Percentiles rank a stretch among this genome's conserved stretches.
Evolutionary conservation across 1,140 invertebrate genomes (phyloP).

Genomic region (Heterodera schachtii): DNA sequence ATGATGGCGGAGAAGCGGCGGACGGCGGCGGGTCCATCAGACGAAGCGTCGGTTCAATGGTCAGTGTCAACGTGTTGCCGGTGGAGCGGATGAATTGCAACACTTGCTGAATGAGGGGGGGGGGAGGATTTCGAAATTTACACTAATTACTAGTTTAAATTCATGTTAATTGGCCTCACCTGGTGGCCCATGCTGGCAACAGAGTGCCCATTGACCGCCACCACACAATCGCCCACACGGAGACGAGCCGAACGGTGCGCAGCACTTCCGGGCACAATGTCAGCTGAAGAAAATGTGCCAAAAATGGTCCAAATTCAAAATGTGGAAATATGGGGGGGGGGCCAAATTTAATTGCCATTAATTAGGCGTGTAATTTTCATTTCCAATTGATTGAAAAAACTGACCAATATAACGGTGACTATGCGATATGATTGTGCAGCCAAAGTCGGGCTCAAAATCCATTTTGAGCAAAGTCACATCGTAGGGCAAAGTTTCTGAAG

Average conservation of each 20-base stretch:
- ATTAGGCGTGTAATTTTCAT: background rate
- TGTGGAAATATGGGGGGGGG: no score
- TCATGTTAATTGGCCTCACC: background rate
- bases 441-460: constrained; percentile 89
- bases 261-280: constrained; percentile 90
- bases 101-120: constrained; percentile 69
- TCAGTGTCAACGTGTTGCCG: constrained; percentile 55
- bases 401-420: constrained; percentile 90
- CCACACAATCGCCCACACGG: constrained; percentile 89
- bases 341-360: no score
- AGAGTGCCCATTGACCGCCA: constrained; percentile 89
- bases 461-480: constrained; percentile 84
- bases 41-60: constrained; percentile 53
- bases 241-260: constrained; percentile 86
- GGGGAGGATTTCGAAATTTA: background rate
- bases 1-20: background rate
- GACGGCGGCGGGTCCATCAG: constrained; percentile 2
- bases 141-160: background rate
- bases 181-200: constrained; percentile 90
- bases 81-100: constrained; percentile 57
- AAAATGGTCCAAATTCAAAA: background rate
- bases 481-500: constrained; percentile 68
- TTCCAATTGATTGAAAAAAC: constrained; percentile 51
- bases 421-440: constrained; percentile 96
- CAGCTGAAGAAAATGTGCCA: constrained; percentile 70